A percentile compares a stretch with the other conserved stretches of the same genome.
Evolutionary conservation across 2,888 invertebrate genomes (phyloP).

Genomic region (Trachelus troglodyta): DNA sequence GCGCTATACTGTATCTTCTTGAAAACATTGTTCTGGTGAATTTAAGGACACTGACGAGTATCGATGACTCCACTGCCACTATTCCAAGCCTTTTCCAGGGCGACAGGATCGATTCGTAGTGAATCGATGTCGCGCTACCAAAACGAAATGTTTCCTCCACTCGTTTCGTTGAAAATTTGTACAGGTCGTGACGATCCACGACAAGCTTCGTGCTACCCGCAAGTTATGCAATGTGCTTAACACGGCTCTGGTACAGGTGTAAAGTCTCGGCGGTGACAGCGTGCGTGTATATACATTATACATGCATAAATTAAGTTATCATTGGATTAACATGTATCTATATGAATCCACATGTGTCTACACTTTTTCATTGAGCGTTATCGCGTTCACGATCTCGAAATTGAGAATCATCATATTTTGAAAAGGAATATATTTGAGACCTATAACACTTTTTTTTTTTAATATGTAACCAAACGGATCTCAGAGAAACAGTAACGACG

Average conservation of each 20-base stretch:
- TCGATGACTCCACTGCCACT: neutral
- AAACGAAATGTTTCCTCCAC: neutral
- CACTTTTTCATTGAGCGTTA: no score
- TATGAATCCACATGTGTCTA: no score
- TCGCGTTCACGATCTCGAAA: no score
- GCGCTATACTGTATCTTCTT: neutral
- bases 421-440: neutral
- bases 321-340: neutral
- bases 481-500: neutral
- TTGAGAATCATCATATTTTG: neutral
- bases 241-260: neutral
- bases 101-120: conserved; percentile 1
- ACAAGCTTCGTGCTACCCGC: neutral
- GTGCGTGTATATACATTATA: neutral
- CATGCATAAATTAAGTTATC: neutral
- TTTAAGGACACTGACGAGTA: neutral
- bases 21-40: neutral
- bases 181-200: neutral
- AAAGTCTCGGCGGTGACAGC: neutral
- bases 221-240: neutral
- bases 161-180: neutral
- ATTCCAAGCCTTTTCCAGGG: neutral
- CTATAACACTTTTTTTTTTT: neutral
- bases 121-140: conserved; percentile 4
- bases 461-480: neutral